A percentile compares a stretch with the other conserved stretches of the same genome.
Conservation (phyloP, 2,113 vertebrate species). For the Typhlomys cinereus region DNA sequence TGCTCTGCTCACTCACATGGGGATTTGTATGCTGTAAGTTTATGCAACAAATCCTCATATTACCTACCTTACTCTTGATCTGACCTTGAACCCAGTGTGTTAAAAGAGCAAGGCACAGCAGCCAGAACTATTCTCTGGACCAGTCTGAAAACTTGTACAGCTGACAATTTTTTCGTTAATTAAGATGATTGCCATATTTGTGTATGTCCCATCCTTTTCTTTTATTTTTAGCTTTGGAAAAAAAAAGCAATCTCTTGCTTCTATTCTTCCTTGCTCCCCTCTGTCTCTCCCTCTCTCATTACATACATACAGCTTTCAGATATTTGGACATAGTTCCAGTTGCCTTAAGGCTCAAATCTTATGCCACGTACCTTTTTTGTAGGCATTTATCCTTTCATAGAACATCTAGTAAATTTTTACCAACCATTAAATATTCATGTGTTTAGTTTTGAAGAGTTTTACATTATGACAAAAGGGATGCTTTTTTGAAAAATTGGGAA, state of each 20-base stretch:
- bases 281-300: neutral
- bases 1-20: neutral
- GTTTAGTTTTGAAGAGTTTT: slow-evolving; percentile 33
- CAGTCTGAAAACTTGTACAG: neutral
- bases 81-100: slow-evolving; percentile 33
- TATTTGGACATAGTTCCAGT: neutral
- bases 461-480: slow-evolving; percentile 8
- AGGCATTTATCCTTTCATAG: slow-evolving; percentile 7
- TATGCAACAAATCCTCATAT: slow-evolving; percentile 1
- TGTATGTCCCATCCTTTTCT: neutral
- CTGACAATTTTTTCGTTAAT: neutral
- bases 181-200: slow-evolving; percentile 11
- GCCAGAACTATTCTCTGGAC: neutral
- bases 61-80: slow-evolving; percentile 32
- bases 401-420: neutral
- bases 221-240: slow-evolving; percentile 32
- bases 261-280: neutral
- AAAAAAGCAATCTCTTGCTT: neutral
- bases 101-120: neutral
- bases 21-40: slow-evolving; percentile 5
- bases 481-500: slow-evolving; percentile 28
- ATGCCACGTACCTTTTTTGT: neutral
- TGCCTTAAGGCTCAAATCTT: neutral
- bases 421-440: neutral
- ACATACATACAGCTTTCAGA: neutral